These are phyloP conservation scores for Rhombomys opimus DNA, from an alignment of 2,113 vertebrate species.

Conservation along the genomic window DNA sequence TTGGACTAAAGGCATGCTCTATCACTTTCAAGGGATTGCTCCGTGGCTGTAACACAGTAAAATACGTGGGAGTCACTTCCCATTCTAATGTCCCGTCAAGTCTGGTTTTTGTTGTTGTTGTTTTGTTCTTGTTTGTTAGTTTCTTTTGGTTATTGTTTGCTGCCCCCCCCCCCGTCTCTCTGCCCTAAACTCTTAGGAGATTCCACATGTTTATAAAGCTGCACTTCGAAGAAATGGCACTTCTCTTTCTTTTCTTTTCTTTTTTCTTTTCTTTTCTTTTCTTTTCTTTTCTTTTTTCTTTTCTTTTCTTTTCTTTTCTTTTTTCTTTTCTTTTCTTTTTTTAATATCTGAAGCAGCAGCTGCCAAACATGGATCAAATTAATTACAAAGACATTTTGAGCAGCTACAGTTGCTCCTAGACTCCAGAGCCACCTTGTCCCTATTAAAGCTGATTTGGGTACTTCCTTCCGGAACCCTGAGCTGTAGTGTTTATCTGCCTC, in stretches of 20 bases:
- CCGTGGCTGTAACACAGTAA: not conserved
- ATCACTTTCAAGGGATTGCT: not conserved
- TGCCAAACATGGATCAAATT: constrained; percentile 73
- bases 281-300: no score
- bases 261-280: no score
- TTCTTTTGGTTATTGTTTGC: no score
- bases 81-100: not conserved
- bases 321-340: no score
- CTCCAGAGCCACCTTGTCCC: constrained; percentile 49
- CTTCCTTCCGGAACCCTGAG: constrained; percentile 62
- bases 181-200: not conserved
- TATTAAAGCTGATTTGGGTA: constrained; percentile 46
- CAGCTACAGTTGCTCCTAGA: constrained; percentile 62
- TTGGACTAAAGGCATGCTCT: not conserved
- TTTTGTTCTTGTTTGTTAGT: not conserved
- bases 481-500: constrained; percentile 55
- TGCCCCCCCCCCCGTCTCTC: not conserved
- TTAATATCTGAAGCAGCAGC: constrained; percentile 53
- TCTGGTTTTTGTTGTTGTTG: not conserved
- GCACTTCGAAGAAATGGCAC: constrained; percentile 32
- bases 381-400: constrained; percentile 75
- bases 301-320: no score
- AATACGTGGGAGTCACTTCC: no score
- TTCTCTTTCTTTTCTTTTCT: constrained; percentile 15
- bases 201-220: constrained; percentile 7